These are phyloP conservation scores for Euclidia mi DNA, from an alignment of 2,888 invertebrate genomes.

Conservation along the genomic window DNA sequence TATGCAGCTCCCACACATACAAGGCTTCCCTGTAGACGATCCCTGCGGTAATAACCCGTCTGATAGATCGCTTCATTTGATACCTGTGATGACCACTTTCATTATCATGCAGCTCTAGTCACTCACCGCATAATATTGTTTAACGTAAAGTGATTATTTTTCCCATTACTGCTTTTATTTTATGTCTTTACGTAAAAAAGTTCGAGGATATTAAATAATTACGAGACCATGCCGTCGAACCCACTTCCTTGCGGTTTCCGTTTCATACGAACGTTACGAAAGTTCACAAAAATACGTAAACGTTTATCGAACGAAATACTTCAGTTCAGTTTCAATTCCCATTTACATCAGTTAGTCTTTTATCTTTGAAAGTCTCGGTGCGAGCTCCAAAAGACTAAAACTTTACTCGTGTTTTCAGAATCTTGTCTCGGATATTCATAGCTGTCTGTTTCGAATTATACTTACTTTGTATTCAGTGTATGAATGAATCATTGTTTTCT, in stretches of 20 bases:
- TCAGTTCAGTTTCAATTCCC: not conserved
- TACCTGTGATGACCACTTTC: slow-evolving; percentile 72
- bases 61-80: slow-evolving; percentile 85
- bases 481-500: slow-evolving; percentile 10
- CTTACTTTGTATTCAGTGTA: slow-evolving; percentile 1
- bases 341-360: slow-evolving; percentile 4
- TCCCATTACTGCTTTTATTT: slow-evolving; percentile 24
- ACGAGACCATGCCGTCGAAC: slow-evolving; percentile 35
- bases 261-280: slow-evolving; percentile 53
- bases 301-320: slow-evolving; percentile 16
- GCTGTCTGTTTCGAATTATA: not conserved
- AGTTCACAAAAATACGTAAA: slow-evolving; percentile 41
- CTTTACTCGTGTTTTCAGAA: not conserved
- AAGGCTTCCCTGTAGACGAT: slow-evolving; percentile 79
- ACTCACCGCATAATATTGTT: slow-evolving; percentile 57
- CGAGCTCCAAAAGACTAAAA: not conserved
- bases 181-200: slow-evolving; percentile 22
- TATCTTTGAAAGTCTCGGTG: slow-evolving; percentile 1
- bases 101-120: slow-evolving; percentile 67
- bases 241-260: slow-evolving; percentile 64
- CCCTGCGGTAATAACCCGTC: slow-evolving; percentile 79
- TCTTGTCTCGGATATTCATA: not conserved
- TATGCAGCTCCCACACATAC: slow-evolving; percentile 83
- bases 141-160: slow-evolving; percentile 27
- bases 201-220: slow-evolving; percentile 42